A percentile compares a stretch with the other conserved stretches of the same genome.
These are phyloP conservation scores for Cairina moschata DNA, from an alignment of 2,113 vertebrate genomes.

Conservation along the genomic window DNA sequence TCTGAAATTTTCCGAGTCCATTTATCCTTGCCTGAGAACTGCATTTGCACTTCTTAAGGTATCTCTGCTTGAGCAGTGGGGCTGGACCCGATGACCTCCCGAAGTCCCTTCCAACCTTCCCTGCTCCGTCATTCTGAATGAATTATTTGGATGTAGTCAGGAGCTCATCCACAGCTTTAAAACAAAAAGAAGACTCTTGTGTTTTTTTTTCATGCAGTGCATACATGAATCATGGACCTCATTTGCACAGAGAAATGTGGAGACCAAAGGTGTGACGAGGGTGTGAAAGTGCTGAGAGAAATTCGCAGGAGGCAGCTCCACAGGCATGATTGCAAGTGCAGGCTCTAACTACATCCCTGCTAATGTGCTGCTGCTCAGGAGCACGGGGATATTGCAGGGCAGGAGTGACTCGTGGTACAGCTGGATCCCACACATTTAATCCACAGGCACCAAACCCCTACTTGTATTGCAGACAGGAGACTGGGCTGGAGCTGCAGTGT, in stretches of 20 bases:
- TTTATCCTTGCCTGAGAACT: not conserved
- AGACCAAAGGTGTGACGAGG: fast-evolving
- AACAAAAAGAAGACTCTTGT: not conserved
- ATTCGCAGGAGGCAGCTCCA: not conserved
- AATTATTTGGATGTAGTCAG: not conserved
- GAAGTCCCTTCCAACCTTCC: not conserved
- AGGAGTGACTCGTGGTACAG: not conserved
- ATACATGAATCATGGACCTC: fast-evolving
- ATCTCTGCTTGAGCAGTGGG: not conserved
- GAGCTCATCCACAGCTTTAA: not conserved
- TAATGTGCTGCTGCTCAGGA: not conserved
- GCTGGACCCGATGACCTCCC: not conserved
- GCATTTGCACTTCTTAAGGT: not conserved
- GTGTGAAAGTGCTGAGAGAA: not conserved
- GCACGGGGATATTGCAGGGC: fast-evolving
- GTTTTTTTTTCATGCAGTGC: not conserved
- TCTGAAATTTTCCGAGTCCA: not conserved
- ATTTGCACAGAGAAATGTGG: not conserved
- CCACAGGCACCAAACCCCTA: not conserved
- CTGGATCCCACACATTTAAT: not conserved
- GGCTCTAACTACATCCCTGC: not conserved
- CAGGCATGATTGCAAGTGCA: fast-evolving
- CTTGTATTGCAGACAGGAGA: fast-evolving
- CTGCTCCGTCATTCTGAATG: not conserved
- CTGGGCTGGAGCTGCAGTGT: not conserved